These are phyloP conservation scores for Dicroscelio sp. DNA, from an alignment of 2,888 invertebrate genomes.

Conservation along the genomic window DNA sequence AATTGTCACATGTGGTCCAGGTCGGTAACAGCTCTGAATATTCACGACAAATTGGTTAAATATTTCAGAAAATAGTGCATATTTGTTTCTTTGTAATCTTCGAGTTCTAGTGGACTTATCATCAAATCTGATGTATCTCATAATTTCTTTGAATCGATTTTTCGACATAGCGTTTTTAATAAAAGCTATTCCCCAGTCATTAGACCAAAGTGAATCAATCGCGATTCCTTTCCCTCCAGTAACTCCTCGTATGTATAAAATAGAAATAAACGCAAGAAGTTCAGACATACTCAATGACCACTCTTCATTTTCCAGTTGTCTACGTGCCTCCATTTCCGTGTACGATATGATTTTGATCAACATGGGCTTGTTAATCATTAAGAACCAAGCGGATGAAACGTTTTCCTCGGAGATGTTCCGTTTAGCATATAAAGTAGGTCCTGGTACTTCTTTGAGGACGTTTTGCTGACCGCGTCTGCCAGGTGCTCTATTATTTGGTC, in stretches of 20 bases:
- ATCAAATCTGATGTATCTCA: constrained; percentile 34
- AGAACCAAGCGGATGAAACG: constrained; percentile 16
- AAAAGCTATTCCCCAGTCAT: constrained; percentile 32
- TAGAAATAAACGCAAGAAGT: constrained; percentile 78
- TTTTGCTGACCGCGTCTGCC: constrained; percentile 16
- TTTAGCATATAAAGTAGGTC: constrained; percentile 10
- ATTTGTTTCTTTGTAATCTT: constrained; percentile 24
- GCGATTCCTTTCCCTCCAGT: constrained; percentile 56
- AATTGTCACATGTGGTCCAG: constrained; percentile 54
- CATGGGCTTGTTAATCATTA: constrained; percentile 72
- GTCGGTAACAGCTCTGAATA: constrained; percentile 62
- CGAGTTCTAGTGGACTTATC: constrained; percentile 26
- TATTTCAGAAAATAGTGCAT: constrained; percentile 57
- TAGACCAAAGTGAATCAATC: constrained; percentile 41
- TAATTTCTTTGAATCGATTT: constrained; percentile 9
- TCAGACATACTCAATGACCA: constrained; percentile 5
- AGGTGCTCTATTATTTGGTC: background rate
- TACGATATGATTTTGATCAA: constrained; percentile 79
- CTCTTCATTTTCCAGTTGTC: constrained; percentile 21
- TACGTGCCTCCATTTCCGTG: constrained; percentile 76
- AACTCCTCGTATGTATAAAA: constrained; percentile 85
- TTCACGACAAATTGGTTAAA: constrained; percentile 71
- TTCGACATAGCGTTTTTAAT: constrained; percentile 24
- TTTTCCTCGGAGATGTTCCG: constrained; percentile 16
- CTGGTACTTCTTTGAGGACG: constrained; percentile 29